Conservation (phyloP, 2,888 invertebrate species). For the Heliconius cydno region DNA sequence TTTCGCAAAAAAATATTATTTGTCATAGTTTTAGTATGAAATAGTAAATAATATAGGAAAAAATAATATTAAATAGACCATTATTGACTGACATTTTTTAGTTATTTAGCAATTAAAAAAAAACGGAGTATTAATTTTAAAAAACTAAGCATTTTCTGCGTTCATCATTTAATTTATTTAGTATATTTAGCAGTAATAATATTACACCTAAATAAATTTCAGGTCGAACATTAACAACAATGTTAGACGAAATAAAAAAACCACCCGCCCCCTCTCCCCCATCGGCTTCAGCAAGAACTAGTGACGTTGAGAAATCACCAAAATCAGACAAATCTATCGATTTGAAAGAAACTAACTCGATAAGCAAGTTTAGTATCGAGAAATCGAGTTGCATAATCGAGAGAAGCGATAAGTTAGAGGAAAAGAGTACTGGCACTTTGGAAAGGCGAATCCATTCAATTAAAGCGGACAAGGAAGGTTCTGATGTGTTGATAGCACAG, state of each 20-base stretch:
- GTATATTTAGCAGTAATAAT: not conserved
- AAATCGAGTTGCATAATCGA: conserved; percentile 39
- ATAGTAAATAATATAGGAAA: too few relatives aligned
- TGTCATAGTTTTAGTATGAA: too few relatives aligned
- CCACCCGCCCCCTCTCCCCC: conserved; percentile 58
- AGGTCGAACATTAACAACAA: conserved; percentile 74
- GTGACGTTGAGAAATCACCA: conserved; percentile 54
- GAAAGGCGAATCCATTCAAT: conserved; percentile 62
- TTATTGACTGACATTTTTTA: too few relatives aligned
- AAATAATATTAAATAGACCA: too few relatives aligned
- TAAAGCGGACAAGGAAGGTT: conserved; percentile 62
- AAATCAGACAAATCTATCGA: conserved; percentile 26
- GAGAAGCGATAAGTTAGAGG: conserved; percentile 43
- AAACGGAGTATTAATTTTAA: too few relatives aligned
- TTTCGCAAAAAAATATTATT: too few relatives aligned
- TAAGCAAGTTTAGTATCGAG: conserved; percentile 38
- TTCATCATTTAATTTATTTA: too few relatives aligned
- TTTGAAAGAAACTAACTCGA: conserved; percentile 38
- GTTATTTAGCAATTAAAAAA: too few relatives aligned
- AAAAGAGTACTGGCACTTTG: conserved; percentile 55
- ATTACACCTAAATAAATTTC: conserved; percentile 30
- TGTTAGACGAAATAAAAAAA: conserved; percentile 76
- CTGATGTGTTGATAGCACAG: conserved; percentile 73
- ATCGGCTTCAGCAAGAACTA: conserved; percentile 48
- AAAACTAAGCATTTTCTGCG: too few relatives aligned